These are phyloP conservation scores for Calosoma granatense DNA, from an alignment of 1,140 invertebrate genomes.

Conservation along the genomic window DNA sequence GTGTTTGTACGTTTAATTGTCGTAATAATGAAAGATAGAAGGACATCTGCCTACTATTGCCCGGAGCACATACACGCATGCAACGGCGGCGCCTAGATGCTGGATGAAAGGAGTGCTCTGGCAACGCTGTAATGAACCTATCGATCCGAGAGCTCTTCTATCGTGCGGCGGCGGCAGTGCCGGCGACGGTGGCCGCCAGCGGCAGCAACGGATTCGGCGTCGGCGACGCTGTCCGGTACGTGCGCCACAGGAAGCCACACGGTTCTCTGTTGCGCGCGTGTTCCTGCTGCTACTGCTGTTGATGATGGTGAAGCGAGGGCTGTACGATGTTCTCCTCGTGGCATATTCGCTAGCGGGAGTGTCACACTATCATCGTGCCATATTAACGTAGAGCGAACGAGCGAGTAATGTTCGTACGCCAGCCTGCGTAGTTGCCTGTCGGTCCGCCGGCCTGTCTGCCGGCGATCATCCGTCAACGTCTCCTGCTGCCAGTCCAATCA, in stretches of 20 bases:
- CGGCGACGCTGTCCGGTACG: slow-evolving; percentile 1
- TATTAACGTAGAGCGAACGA: too few species aligned
- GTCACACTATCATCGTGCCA: not conserved
- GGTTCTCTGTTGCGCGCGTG: not conserved
- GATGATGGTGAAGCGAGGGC: too few species aligned
- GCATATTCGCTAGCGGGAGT: not conserved
- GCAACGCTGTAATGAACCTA: slow-evolving; percentile 8
- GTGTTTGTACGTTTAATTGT: too few species aligned
- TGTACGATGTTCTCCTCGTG: not conserved
- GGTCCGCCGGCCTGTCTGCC: not conserved
- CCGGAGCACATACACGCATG: not conserved
- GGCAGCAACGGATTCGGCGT: not conserved
- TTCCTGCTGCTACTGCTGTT: too few species aligned
- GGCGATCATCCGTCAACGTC: slow-evolving; percentile 15
- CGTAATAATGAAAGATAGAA: not conserved
- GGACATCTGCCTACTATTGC: not conserved
- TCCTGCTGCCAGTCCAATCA: slow-evolving; percentile 15
- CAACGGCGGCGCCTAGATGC: not conserved
- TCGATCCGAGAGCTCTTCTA: not conserved
- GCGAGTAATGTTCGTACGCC: too few species aligned
- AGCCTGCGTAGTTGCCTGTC: not conserved
- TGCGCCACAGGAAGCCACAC: not conserved
- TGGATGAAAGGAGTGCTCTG: not conserved
- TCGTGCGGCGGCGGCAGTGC: not conserved
- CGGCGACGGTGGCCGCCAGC: slow-evolving; percentile 1